phyloP scores from a whole-genome alignment of 1,140 invertebrate species.

The Antheraea mylitta region DNA sequence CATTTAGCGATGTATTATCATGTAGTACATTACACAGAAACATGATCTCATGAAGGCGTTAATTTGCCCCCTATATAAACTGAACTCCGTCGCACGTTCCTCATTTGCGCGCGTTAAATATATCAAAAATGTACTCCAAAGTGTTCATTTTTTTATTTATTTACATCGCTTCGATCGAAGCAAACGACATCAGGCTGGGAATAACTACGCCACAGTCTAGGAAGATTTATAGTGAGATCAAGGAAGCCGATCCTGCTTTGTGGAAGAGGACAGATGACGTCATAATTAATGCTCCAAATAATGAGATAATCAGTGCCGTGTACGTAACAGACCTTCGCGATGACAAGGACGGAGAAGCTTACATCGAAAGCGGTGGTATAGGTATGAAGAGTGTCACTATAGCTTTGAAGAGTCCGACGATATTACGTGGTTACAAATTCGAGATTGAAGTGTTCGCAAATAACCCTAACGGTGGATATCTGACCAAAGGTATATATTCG shows the following conservation, averaged over 20 bases:
- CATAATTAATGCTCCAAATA: conserved; percentile 45
- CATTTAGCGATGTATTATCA: conserved; percentile 13
- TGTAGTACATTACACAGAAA: conserved; percentile 15
- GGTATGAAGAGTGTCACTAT: conserved; percentile 56
- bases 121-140: conserved; percentile 20
- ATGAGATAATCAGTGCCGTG: conserved; percentile 55
- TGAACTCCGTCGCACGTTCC: not conserved
- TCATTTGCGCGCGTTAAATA: conserved; percentile 10
- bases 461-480: conserved; percentile 38
- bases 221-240: conserved; percentile 57
- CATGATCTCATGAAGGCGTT: conserved; percentile 18
- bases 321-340: conserved; percentile 57
- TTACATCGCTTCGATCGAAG: conserved; percentile 21
- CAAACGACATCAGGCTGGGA: conserved; percentile 54
- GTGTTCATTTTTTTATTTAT: not conserved
- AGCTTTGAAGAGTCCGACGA: conserved; percentile 52
- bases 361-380: conserved; percentile 55
- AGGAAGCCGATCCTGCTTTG: conserved; percentile 56
- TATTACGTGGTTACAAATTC: conserved; percentile 66
- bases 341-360: conserved; percentile 53
- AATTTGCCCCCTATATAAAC: conserved; percentile 16
- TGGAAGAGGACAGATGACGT: conserved; percentile 63
- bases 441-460: conserved; percentile 55
- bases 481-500: conserved; percentile 35
- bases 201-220: conserved; percentile 35